These are phyloP conservation scores for Ectobius pallidus DNA, from an alignment of 2,888 invertebrate species.

Conservation along the genomic window DNA sequence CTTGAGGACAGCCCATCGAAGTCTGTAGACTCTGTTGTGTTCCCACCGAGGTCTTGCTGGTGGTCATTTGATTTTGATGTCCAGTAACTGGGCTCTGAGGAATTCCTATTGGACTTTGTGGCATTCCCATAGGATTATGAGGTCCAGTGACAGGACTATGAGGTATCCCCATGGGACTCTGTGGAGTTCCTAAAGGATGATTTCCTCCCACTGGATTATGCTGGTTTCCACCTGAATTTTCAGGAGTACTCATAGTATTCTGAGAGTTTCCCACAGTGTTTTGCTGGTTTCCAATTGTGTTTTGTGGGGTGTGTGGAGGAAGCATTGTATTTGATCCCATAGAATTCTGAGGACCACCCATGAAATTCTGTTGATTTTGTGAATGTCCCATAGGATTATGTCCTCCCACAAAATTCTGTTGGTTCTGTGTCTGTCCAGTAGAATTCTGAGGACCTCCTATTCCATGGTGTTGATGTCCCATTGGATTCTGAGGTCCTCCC, in stretches of 20 bases:
- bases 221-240: neutral
- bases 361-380: conserved; percentile 13
- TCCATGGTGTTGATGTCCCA: neutral
- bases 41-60: neutral
- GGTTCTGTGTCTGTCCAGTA: neutral
- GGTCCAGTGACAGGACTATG: neutral
- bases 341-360: conserved; percentile 2
- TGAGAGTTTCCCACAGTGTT: neutral
- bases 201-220: conserved; percentile 8
- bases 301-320: neutral
- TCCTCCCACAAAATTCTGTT: neutral
- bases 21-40: neutral
- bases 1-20: neutral
- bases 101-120: neutral
- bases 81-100: conserved; percentile 21
- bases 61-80: neutral
- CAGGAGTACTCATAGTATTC: conserved; percentile 1
- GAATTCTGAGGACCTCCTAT: neutral
- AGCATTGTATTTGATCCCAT: no score
- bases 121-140: conserved; percentile 1
- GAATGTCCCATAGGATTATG: conserved; percentile 14
- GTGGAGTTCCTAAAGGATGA: neutral
- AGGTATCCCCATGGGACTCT: neutral
- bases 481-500: neutral
- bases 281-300: neutral